A percentile compares a stretch with the other conserved stretches of the same genome.
These are phyloP conservation scores for Apodemia zela DNA, from an alignment of 2,888 invertebrate species.

Conservation along the genomic window DNA sequence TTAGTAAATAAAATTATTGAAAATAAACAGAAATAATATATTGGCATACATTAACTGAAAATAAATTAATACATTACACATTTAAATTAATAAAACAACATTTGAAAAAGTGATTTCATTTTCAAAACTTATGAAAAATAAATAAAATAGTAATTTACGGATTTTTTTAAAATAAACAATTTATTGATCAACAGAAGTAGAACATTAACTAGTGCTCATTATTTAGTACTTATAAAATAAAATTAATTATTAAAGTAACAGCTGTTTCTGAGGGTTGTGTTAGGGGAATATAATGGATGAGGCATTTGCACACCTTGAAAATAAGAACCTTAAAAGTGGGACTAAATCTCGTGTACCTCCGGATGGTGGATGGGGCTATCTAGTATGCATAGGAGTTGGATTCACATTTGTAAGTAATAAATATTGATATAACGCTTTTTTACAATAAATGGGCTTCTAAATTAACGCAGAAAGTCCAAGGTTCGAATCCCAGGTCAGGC, in stretches of 20 bases:
- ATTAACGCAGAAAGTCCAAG: no score
- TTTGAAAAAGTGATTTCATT: not conserved
- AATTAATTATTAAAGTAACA: no score
- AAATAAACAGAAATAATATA: constrained; percentile 17
- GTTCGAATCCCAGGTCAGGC: no score
- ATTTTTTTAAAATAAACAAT: not conserved
- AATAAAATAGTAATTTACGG: no score
- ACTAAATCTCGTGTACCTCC: constrained; percentile 71
- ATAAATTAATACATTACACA: not conserved
- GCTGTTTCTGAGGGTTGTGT: no score
- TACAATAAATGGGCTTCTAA: no score
- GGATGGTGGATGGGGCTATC: constrained; percentile 91
- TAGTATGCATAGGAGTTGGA: constrained; percentile 86
- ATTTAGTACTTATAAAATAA: no score
- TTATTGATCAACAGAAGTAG: not conserved
- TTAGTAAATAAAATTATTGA: not conserved
- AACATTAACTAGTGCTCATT: no score
- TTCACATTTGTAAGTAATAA: constrained; percentile 85
- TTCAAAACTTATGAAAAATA: not conserved
- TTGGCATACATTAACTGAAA: constrained; percentile 18
- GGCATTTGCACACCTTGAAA: constrained; percentile 65
- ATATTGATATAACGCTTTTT: no score
- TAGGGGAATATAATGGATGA: constrained; percentile 57
- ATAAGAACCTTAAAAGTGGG: constrained; percentile 33
- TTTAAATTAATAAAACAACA: not conserved